These are phyloP conservation scores for Chamaea fasciata DNA, from an alignment of 2,113 vertebrate genomes.

Conservation along the genomic window DNA sequence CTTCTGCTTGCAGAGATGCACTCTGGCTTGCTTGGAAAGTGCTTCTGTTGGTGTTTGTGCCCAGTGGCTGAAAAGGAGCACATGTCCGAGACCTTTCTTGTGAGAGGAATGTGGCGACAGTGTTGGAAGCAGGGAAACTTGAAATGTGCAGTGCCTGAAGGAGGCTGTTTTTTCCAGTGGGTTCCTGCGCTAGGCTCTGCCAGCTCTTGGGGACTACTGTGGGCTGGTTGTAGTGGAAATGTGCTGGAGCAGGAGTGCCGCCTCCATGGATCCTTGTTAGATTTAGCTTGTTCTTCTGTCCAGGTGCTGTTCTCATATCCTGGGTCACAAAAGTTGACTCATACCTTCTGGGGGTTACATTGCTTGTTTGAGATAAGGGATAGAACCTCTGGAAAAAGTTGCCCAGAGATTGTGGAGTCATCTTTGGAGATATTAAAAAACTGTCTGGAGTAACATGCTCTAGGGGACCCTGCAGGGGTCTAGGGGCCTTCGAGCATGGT, in stretches of 20 bases:
- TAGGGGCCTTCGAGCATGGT: background rate
- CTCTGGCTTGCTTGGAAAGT: constrained; percentile 6
- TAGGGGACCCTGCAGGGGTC: background rate
- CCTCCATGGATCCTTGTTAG: background rate
- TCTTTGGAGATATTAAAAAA: background rate
- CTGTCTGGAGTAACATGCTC: background rate
- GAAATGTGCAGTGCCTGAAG: background rate
- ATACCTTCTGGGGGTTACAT: background rate
- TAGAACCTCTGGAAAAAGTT: background rate
- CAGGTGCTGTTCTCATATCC: background rate
- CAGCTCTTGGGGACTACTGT: background rate
- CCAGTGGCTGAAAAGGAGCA: background rate
- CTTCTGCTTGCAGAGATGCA: background rate
- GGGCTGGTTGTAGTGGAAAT: background rate
- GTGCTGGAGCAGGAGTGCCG: background rate
- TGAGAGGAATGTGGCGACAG: background rate
- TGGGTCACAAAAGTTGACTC: rapidly evolving
- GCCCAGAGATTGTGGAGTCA: background rate
- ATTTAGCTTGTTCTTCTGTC: background rate
- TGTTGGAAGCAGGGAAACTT: background rate
- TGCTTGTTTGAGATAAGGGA: background rate
- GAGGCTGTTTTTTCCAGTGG: background rate
- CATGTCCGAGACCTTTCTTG: background rate
- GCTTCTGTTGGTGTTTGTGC: background rate
- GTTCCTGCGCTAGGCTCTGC: background rate